Evolutionary conservation across 2,888 invertebrate genomes (phyloP).

Genomic region (Melitaea athalia): DNA sequence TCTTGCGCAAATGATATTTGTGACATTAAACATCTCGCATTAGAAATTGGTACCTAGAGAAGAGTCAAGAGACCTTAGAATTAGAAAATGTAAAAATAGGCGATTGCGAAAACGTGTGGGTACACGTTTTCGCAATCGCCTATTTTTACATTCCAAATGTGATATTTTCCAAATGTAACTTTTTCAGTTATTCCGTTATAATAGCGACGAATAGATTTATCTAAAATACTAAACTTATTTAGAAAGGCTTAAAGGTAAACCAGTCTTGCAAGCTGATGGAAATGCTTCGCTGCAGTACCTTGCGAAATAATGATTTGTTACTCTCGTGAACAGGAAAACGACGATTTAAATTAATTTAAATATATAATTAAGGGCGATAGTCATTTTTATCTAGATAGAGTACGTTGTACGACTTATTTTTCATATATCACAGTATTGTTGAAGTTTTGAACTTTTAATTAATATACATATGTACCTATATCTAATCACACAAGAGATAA

Average conservation of each 20-base stretch:
- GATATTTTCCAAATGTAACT: too few relatives aligned
- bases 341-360: constrained; percentile 14
- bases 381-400: not conserved
- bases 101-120: constrained; percentile 56
- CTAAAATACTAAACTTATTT: constrained; percentile 34
- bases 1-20: constrained; percentile 68
- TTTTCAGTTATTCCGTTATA: not conserved
- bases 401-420: not conserved
- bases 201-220: constrained; percentile 28
- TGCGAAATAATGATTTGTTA: constrained; percentile 38
- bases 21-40: constrained; percentile 64
- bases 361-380: not conserved
- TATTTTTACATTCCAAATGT: constrained; percentile 49
- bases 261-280: constrained; percentile 35
- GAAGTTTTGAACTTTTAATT: too few relatives aligned
- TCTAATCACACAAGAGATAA: not conserved
- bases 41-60: constrained; percentile 27
- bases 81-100: constrained; percentile 51
- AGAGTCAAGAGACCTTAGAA: too few relatives aligned
- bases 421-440: too few relatives aligned
- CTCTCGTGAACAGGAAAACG: constrained; percentile 32
- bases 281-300: constrained; percentile 30
- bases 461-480: not conserved
- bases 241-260: constrained; percentile 40
- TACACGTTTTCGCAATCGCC: constrained; percentile 56